phyloP scores from a whole-genome alignment of 2,113 vertebrate species.

The Coturnix japonica region DNA sequence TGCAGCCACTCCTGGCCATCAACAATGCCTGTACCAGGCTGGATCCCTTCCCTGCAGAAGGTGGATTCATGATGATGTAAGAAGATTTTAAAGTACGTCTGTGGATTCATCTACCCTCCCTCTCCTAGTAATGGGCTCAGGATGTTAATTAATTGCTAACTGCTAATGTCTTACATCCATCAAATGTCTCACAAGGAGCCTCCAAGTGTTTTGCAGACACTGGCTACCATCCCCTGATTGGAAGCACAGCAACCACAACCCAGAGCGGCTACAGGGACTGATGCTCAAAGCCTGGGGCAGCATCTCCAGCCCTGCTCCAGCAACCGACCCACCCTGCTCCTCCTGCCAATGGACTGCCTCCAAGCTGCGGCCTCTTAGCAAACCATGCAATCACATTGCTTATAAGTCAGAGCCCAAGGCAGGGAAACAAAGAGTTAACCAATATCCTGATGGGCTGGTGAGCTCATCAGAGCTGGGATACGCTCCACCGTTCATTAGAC shows the following conservation, averaged over 20 bases:
- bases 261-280: neutral
- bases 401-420: neutral
- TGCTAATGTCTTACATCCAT: neutral
- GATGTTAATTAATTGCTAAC: slow-evolving; percentile 48
- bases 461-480: slow-evolving; percentile 70
- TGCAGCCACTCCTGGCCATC: fast-evolving
- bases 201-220: neutral
- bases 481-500: slow-evolving; percentile 51
- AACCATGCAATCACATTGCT: neutral
- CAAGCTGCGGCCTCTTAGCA: neutral
- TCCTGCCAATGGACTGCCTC: neutral
- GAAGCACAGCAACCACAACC: neutral
- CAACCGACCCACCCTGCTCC: neutral
- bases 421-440: slow-evolving; percentile 57
- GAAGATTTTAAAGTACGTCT: neutral
- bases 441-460: slow-evolving; percentile 43
- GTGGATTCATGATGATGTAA: neutral
- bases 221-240: neutral
- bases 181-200: neutral
- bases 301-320: neutral
- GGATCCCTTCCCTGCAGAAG: neutral
- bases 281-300: neutral
- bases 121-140: neutral
- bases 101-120: neutral
- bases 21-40: neutral